Evolutionary conservation across 2,797 vertebrate species (phyloP), one percentile per base, ranked within the genome.

Genomic region (Megalops cyprinoides): DNA sequence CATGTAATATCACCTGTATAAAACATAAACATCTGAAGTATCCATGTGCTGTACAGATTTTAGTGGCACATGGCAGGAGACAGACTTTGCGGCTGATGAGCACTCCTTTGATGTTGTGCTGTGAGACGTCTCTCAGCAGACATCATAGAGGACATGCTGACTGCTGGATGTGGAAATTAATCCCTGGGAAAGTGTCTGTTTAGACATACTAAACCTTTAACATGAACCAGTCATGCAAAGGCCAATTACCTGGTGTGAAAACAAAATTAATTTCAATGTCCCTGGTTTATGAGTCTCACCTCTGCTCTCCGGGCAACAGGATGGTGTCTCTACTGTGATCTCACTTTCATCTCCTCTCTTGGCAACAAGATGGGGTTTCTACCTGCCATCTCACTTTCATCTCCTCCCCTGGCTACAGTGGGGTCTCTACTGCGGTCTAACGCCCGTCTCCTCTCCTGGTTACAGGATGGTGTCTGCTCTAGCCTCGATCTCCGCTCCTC

Each of bases 1-100:
- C 90, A 60, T 82, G 84, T 76, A 73, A 84, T 88, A 92, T 92
- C 88, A 87, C 90, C 90, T 82, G 84, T 86, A 87, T 58, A 82
- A 84, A 84, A 85, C 82, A 84, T 80, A 86, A n/a, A 89, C 67
- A 67, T 86, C 83, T 83, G 58, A 39, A 34, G 34, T 23, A 78
- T 37, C 18, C 49, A 67, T 71, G 31, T 2, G 42, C 8, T 10
- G n/a, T n/a, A 56, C 25, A 80, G 58, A 69, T 74, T 81, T 60
- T 28, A 76, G 82, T 46, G 78, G 76, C 58, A 83, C 79, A 83
- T 60, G 58, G 84, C 84, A 58, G 82, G 85, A 84, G 62, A 53
- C 74, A 42, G 62, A 67, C 58, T 84, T 77, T 82, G 82, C 46
- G 74, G 74, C 74, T 79, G 77, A 82, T 82, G 77, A 79, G 77